Conservation (phyloP, 2,888 invertebrate species). For the Acrocera orbiculus region DNA sequence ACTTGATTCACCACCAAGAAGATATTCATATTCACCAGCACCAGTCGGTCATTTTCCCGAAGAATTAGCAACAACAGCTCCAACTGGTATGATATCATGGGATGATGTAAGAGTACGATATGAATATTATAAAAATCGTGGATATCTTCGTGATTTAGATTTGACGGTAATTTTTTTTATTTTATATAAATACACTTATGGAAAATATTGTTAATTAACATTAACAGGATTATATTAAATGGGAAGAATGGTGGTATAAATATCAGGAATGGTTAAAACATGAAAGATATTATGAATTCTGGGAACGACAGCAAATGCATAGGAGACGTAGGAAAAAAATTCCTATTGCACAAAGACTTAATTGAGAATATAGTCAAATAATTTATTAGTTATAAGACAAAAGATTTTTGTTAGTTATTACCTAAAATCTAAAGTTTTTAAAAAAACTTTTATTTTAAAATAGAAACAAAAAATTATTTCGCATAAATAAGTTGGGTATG, state of each 20-base stretch:
- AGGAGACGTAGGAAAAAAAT: slow-evolving; percentile 30
- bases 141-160: slow-evolving; percentile 54
- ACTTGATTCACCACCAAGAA: slow-evolving; percentile 40
- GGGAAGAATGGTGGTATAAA: slow-evolving; percentile 88
- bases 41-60: slow-evolving; percentile 65
- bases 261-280: slow-evolving; percentile 78
- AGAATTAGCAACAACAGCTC: slow-evolving; percentile 53
- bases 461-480: too few relatives aligned
- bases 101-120: slow-evolving; percentile 76
- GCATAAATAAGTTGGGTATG: too few relatives aligned
- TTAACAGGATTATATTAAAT: slow-evolving; percentile 63
- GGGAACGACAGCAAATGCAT: slow-evolving; percentile 30
- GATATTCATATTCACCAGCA: slow-evolving; percentile 40
- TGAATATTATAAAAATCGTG: slow-evolving; percentile 76
- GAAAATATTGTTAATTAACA: not conserved
- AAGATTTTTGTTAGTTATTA: too few relatives aligned
- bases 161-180: slow-evolving; percentile 20
- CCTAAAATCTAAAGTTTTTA: too few relatives aligned
- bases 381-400: too few relatives aligned
- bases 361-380: too few relatives aligned
- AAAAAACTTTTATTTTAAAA: too few relatives aligned
- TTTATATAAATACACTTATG: too few relatives aligned
- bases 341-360: slow-evolving; percentile 30
- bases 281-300: slow-evolving; percentile 32
- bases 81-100: slow-evolving; percentile 58